Conservation (phyloP, 2,113 vertebrate species). For the Mirounga angustirostris region DNA sequence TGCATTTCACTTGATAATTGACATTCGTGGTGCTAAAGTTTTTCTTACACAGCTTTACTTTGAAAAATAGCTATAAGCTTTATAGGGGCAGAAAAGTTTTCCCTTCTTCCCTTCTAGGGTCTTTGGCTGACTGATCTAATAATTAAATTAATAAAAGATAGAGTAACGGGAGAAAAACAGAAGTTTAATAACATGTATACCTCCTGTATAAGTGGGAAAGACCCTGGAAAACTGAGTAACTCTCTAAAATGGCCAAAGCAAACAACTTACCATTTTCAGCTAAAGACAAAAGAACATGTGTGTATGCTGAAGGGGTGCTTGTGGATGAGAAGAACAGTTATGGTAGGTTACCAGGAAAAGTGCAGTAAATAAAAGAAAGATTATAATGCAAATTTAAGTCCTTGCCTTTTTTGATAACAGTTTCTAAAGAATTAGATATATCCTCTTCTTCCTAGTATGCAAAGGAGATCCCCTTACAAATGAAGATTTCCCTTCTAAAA, state of each 20-base stretch:
- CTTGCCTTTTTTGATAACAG: background rate
- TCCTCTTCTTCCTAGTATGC: background rate
- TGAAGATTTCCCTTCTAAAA: background rate
- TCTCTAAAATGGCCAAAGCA: background rate
- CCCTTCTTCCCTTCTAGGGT: background rate
- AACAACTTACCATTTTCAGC: background rate
- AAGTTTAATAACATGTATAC: background rate
- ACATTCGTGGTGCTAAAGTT: background rate
- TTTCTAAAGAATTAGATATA: background rate
- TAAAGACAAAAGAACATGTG: background rate
- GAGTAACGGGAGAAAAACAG: background rate
- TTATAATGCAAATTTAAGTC: background rate
- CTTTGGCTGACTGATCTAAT: background rate
- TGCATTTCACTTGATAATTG: background rate
- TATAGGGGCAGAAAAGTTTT: background rate
- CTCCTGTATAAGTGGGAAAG: background rate
- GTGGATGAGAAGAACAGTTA: background rate
- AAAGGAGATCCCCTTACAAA: background rate
- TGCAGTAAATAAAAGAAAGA: background rate
- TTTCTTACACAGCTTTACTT: background rate
- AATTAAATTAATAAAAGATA: background rate
- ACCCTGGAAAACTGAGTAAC: background rate
- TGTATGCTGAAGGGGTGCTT: background rate
- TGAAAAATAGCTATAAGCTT: slow-evolving; percentile 24
- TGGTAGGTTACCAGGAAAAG: background rate